Base-by-base conservation (phyloP, 2,797 vertebrate species). In the Bradypodion pumilum region DNA sequence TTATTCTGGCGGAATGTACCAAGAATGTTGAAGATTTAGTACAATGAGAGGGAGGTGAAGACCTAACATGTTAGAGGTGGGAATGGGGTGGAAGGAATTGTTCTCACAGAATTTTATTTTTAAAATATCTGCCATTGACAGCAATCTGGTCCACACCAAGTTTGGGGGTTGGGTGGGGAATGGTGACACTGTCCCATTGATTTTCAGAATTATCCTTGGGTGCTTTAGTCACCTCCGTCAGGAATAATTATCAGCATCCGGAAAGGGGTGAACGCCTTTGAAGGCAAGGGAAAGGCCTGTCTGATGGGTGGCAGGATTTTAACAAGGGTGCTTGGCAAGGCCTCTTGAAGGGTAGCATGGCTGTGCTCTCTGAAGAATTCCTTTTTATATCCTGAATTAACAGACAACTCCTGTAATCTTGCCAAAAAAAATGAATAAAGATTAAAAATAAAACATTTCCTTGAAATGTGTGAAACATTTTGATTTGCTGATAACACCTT, bases 401-500 rank as follows among this genome's bases (percentile, higher is more conserved):
- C 88, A 94, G 94, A 94, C 92, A 93, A 92, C 91, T 95, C 80
- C 90, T 95, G 94, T 94, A 94, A 93, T 93, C 92, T 87, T 94
- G 94, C 94, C 93, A 94, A 93, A 94, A 94, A 94, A 93, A 92
- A 91, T 92, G 93, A 94, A 93, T 92, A 93, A 94, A 91, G 92
- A 93, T 92, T 93, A 94, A 95, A 94, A 95, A 94, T 94, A 94
- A 94, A 95, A 93, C 87, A 91, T 93, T 93, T 93, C 93, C 92
- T 94, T 94, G 93, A 93, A 92, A 93, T 94, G 92, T 94, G 93
- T 95, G 93, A 95, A 94, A 94, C 91, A 91, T 93, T 95, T 94
- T 95, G 94, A 95, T 95, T 95, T 94, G 94, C 94, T 93, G 93
- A 93, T 95, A 93, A 95, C 92, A 92, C 92, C 93, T 92, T 92